phyloP scores from a whole-genome alignment of 2,113 vertebrate genomes.

The crab-eating macaque (Macaca fascicularis) region T2T-MFA8v1.1 NC_088380.1:8272501-8273000 shows the following conservation, averaged over 20 bases:
- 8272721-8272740: not conserved
- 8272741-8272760: fast-evolving
- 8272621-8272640: not conserved
- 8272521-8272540: not conserved
- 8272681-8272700: not conserved
- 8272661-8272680: not conserved
- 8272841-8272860: fast-evolving
- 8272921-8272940: not conserved
- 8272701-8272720: not conserved
- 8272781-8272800: not conserved
- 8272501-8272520: fast-evolving
- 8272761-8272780: fast-evolving
- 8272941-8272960: not conserved
- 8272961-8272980: not conserved
- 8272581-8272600: not conserved
- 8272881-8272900: not conserved
- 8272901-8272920: not conserved
- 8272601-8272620: not conserved
- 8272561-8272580: not conserved
- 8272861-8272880: not conserved
- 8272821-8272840: not conserved
- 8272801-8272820: not conserved
- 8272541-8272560: not conserved
- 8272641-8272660: not conserved
- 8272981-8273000: too few relatives aligned